These are phyloP conservation scores for Noctua pronuba DNA, from an alignment of 2,888 invertebrate genomes.

Conservation along the genomic window DNA sequence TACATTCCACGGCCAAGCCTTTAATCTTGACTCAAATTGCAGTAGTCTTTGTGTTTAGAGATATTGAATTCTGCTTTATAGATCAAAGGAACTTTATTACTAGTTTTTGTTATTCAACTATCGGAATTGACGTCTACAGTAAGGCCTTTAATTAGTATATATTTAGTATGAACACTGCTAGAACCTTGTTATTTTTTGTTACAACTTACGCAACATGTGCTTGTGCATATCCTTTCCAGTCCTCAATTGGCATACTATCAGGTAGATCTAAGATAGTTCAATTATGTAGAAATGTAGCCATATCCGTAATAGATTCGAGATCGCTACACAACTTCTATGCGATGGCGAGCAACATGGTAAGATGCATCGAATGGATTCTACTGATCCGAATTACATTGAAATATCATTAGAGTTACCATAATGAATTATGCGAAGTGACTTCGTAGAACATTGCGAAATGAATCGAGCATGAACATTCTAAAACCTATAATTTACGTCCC, in stretches of 20 bases:
- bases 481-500: constrained; percentile 23
- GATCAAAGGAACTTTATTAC: neutral
- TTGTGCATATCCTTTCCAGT: constrained; percentile 56
- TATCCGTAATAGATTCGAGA: constrained; percentile 42
- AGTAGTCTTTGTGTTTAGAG: constrained; percentile 34
- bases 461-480: constrained; percentile 21
- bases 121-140: constrained; percentile 9
- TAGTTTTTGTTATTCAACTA: constrained; percentile 17
- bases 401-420: constrained; percentile 27
- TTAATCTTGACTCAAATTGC: constrained; percentile 50
- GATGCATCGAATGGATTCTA: constrained; percentile 13
- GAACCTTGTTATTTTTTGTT: constrained; percentile 42
- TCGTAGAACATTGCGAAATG: constrained; percentile 16
- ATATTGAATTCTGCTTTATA: constrained; percentile 22
- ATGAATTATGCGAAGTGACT: constrained; percentile 15
- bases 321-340: constrained; percentile 13
- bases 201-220: constrained; percentile 31
- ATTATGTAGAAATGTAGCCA: constrained; percentile 58
- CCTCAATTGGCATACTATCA: constrained; percentile 56
- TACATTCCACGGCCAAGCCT: constrained; percentile 27
- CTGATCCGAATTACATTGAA: constrained; percentile 27
- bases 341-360: constrained; percentile 32
- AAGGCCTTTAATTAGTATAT: constrained; percentile 39
- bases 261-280: constrained; percentile 58
- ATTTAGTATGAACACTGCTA: constrained; percentile 36